Percentiles rank a stretch among this genome's conserved stretches.
Evolutionary conservation across 2,113 vertebrate genomes (phyloP).

Genomic region (Agelaius phoeniceus): DNA sequence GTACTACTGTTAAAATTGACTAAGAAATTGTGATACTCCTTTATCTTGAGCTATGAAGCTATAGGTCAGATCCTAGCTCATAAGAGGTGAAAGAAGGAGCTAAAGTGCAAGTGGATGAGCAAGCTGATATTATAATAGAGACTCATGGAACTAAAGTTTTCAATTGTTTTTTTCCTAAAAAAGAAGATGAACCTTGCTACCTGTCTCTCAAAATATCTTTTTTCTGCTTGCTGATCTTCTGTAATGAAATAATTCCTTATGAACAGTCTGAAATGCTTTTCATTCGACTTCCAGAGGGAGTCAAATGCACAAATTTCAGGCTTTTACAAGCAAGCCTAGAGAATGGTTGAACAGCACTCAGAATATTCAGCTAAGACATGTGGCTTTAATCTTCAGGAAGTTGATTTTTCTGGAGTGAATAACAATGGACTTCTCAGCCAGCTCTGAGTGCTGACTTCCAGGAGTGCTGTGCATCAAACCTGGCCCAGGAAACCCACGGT

Average conservation of each 20-base stretch:
- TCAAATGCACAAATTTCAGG: neutral
- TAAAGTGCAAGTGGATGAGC: neutral
- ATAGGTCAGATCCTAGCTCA: neutral
- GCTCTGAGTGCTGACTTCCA: neutral
- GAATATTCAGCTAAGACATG: neutral
- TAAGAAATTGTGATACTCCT: neutral
- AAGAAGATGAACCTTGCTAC: neutral
- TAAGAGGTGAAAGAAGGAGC: neutral
- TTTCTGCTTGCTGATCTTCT: neutral
- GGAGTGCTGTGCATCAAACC: neutral
- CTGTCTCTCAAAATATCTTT: neutral
- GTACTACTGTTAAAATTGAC: neutral
- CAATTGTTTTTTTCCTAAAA: neutral
- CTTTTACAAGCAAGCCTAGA: neutral
- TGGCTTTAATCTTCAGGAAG: neutral
- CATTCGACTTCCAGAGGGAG: neutral
- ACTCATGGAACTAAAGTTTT: neutral
- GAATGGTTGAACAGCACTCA: neutral
- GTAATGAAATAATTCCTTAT: neutral
- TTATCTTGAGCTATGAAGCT: neutral
- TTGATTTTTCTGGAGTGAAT: neutral
- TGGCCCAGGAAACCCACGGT: neutral
- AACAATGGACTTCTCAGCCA: neutral
- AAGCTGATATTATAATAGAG: neutral
- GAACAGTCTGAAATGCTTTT: neutral